Conservation (phyloP, 2,888 invertebrate species). For the Cyclophora punctaria region DNA sequence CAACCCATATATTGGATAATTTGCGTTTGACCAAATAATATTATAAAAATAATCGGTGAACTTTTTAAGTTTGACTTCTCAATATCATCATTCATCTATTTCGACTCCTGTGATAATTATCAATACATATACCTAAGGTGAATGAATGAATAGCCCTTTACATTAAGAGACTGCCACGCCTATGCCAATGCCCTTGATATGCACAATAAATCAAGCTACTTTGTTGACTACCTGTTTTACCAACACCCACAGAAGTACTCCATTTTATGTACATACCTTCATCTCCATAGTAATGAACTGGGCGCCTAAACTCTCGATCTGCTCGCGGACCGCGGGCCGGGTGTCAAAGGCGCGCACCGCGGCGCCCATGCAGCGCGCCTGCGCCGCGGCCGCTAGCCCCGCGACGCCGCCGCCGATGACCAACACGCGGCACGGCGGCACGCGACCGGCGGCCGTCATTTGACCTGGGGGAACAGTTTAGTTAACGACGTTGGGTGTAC, state of each 20-base stretch:
- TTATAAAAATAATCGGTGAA: too few relatives aligned
- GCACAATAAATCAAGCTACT: too few relatives aligned
- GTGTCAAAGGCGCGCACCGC: conserved; percentile 93
- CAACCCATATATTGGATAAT: too few relatives aligned
- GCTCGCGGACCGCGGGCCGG: conserved; percentile 86
- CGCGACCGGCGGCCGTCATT: conserved; percentile 92
- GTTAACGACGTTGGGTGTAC: too few relatives aligned
- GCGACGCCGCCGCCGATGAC: conserved; percentile 94
- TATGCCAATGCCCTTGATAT: too few relatives aligned
- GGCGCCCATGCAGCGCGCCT: conserved; percentile 92
- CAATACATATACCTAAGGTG: neutral
- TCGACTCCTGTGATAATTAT: too few relatives aligned
- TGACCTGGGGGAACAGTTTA: conserved; percentile 73
- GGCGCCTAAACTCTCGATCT: conserved; percentile 91
- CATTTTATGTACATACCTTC: conserved; percentile 64
- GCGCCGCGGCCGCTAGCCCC: conserved; percentile 88
- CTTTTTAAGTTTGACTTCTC: too few relatives aligned
- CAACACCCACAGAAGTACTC: neutral
- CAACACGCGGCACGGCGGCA: conserved; percentile 90
- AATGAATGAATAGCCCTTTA: too few relatives aligned
- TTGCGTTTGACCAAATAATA: too few relatives aligned
- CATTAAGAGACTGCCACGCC: too few relatives aligned
- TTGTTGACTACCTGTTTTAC: too few relatives aligned
- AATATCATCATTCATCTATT: too few relatives aligned
- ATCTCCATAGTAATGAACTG: conserved; percentile 88